Conservation (phyloP, 1,140 invertebrate species). For the Drosophila chauvacae region DNA sequence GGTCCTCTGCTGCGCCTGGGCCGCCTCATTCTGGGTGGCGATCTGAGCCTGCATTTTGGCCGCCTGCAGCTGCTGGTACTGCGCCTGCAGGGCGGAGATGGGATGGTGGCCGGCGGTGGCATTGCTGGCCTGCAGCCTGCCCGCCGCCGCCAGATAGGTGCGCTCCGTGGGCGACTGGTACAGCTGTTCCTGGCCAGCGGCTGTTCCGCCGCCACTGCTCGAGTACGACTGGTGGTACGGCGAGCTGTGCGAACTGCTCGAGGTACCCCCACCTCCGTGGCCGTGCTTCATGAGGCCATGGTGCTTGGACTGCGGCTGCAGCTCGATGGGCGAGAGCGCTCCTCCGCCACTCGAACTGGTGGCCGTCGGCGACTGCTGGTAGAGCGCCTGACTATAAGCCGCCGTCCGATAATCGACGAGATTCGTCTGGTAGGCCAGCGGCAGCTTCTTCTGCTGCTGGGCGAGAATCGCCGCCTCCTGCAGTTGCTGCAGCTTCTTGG, state of each 20-base stretch:
- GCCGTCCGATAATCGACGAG: conserved; percentile 78
- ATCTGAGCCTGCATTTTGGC: conserved; percentile 87
- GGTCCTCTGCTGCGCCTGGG: conserved; percentile 87
- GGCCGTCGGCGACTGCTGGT: conserved; percentile 77
- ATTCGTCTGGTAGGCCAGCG: conserved; percentile 75
- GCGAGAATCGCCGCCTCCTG: conserved; percentile 69
- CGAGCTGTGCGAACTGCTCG: conserved; percentile 78
- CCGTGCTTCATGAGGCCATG: conserved; percentile 68
- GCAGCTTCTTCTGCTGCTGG: conserved; percentile 84
- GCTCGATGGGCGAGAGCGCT: conserved; percentile 76
- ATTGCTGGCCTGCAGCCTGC: conserved; percentile 84
- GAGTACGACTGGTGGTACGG: conserved; percentile 80
- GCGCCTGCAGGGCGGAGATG: conserved; percentile 85
- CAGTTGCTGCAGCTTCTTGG: conserved; percentile 87
- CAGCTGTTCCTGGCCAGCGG: conserved; percentile 63
- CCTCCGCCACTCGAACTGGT: conserved; percentile 68
- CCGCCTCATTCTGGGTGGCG: conserved; percentile 87
- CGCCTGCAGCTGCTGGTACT: conserved; percentile 87
- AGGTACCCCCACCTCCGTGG: conserved; percentile 55
- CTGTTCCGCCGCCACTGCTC: conserved; percentile 59
- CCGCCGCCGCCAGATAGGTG: conserved; percentile 84
- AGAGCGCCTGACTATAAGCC: conserved; percentile 76
- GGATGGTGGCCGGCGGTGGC: conserved; percentile 84
- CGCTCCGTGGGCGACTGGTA: conserved; percentile 82
- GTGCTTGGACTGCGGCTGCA: conserved; percentile 80